Conservation (phyloP, 2,888 invertebrate species). For the Auanema sp. region DNA sequence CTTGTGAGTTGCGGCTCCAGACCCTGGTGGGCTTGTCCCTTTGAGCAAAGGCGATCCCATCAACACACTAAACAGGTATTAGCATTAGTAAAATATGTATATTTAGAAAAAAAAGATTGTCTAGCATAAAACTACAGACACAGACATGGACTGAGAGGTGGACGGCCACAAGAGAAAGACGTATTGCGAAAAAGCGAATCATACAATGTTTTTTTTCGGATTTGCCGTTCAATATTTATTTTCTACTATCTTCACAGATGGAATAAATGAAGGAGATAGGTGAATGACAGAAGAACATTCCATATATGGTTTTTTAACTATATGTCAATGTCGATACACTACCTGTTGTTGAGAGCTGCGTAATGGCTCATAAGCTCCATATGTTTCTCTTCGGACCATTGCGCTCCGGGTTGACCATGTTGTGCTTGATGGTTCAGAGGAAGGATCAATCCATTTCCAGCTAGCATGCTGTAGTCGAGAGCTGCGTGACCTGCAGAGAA, state of each 20-base stretch:
- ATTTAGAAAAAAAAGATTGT: neutral
- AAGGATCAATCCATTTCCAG: slow-evolving; percentile 12
- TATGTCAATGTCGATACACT: neutral
- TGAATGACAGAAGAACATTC: neutral
- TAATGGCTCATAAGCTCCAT: slow-evolving; percentile 23
- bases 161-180: neutral
- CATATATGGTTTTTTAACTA: neutral
- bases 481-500: neutral
- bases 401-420: neutral
- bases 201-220: neutral
- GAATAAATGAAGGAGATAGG: neutral
- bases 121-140: neutral
- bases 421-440: neutral
- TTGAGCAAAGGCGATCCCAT: slow-evolving; percentile 43
- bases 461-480: neutral
- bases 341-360: slow-evolving; percentile 27
- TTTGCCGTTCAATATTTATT: slow-evolving; percentile 5
- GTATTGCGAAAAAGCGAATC: slow-evolving; percentile 1
- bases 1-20: neutral
- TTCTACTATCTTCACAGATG: neutral
- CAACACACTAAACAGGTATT: slow-evolving; percentile 36
- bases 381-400: slow-evolving; percentile 20
- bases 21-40: slow-evolving; percentile 5
- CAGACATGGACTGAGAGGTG: neutral
- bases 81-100: too few species aligned